Evolutionary conservation across 30 jellyfish, hydroid and myxozoan species (phyloP).

Genomic region (Sanderia malayensis): DNA sequence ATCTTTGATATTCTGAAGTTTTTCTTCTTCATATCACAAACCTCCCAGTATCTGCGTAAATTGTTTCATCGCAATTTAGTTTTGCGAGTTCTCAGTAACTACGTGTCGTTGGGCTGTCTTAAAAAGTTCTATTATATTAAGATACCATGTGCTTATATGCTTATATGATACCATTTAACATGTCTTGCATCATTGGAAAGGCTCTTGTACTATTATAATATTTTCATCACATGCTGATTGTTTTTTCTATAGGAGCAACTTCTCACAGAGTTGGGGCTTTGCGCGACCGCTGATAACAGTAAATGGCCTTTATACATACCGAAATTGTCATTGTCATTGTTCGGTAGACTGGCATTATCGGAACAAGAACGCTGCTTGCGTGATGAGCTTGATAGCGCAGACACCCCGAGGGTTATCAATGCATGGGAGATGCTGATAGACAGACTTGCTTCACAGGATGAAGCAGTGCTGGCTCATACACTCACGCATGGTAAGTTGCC

Average conservation of each 20-base stretch:
- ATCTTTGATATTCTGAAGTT: too few relatives aligned
- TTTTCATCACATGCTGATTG: not conserved
- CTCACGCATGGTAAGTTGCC: too few relatives aligned
- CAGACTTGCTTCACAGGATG: constrained; percentile 22
- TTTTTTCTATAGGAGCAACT: constrained; percentile 41
- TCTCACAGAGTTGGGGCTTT: constrained; percentile 49
- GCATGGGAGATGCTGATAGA: constrained; percentile 65
- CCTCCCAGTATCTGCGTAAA: too few relatives aligned
- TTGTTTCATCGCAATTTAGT: not conserved
- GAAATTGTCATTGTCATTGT: constrained; percentile 38
- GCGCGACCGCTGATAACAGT: not conserved
- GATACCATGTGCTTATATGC: not conserved
- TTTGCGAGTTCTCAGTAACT: not conserved
- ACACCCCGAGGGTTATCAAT: constrained; percentile 39
- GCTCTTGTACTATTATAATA: not conserved
- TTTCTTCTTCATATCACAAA: too few relatives aligned
- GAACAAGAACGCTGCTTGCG: constrained; percentile 56
- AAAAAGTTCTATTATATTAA: too few relatives aligned
- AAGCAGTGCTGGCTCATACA: too few relatives aligned
- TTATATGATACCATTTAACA: too few relatives aligned
- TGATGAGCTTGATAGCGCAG: constrained; percentile 35
- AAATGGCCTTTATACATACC: constrained; percentile 71
- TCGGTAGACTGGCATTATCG: constrained; percentile 61
- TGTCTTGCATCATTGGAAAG: too few relatives aligned
- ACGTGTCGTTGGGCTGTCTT: not conserved